Base-by-base conservation (phyloP, 2,888 invertebrate genomes). In the Machimus rusticus region DNA sequence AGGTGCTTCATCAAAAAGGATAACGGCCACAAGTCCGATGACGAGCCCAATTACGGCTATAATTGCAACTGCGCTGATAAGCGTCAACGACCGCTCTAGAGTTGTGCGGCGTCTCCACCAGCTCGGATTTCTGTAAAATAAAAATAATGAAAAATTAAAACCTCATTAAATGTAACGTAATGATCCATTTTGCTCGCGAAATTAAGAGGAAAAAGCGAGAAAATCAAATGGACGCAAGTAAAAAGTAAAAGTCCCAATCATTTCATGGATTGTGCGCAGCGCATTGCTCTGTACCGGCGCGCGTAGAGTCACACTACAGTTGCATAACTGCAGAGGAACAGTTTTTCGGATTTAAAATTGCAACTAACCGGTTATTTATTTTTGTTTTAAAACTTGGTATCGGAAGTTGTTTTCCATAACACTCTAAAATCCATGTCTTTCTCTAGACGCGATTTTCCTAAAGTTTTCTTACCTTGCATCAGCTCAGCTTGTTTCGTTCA, bases 51-150 rank as follows among this genome's bases (percentile, higher is more conserved):
- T 92, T 88, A 95, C 95, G 89, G 95, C 94, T 78, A 95, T 93
- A 88, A 95, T 93, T 76, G 95, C 93, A 88, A 95, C 93, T 78
- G 93, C 92, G 88, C 94, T 94, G 14, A 95, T 91, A 86, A 95
- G 91, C 88, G 95, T 95, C 89, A 96, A 93, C 76, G 95, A 94
- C 90, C 96, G 94, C 92, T 96, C 96, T 93, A 96, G 93, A 89
- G 95, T 94, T 66, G 96, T 96, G 89, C 96, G 94, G 89, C 96
- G 94, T 90, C 95, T 95, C 96, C 96, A 96, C 96, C 96, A 96
- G 93, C 96, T 95, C 90, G 96, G 96, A 92, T 96, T 96, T 93
- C 96, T 96, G 93, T 74, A 94, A 94, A 87, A 88, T 86, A 82
- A 37, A 43, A 87, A 23, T 86, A 86, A 77, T 14, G 14, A 79